These are phyloP conservation scores for Microcaecilia unicolor DNA, from an alignment of 2,797 vertebrate genomes.

Conservation along the genomic window DNA sequence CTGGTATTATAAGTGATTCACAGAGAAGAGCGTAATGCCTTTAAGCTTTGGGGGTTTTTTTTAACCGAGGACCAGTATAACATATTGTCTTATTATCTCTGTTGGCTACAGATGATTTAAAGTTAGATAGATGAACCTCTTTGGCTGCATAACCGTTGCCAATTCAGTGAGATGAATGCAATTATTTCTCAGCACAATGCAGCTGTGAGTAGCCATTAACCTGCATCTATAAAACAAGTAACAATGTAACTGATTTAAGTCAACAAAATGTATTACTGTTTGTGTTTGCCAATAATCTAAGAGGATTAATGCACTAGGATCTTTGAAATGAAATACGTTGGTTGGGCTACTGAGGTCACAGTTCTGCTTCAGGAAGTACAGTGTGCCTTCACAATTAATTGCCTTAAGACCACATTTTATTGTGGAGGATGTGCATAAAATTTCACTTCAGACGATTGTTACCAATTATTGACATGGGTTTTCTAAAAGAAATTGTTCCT, in stretches of 20 bases:
- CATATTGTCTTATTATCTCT: neutral
- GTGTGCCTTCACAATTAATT: no score
- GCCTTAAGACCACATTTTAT: no score
- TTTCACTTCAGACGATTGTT: no score
- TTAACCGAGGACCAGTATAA: neutral
- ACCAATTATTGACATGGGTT: no score
- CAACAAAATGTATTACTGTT: neutral
- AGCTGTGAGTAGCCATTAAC: neutral
- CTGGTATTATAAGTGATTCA: no score
- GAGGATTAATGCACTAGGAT: neutral
- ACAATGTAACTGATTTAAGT: neutral
- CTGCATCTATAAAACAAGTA: neutral
- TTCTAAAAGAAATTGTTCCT: no score
- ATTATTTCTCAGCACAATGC: neutral
- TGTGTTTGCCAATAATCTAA: neutral
- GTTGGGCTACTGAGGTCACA: no score
- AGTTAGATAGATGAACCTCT: neutral
- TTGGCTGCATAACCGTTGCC: neutral
- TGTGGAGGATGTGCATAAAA: no score
- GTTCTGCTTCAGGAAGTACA: no score
- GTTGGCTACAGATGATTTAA: neutral
- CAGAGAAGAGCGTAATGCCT: no score
- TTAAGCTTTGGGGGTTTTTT: no score
- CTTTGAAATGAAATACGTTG: conserved; percentile 3
- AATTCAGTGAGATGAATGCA: neutral